These are phyloP conservation scores for Herpailurus yagouaroundi DNA, from an alignment of 2,113 vertebrate species.

Conservation along the genomic window DNA sequence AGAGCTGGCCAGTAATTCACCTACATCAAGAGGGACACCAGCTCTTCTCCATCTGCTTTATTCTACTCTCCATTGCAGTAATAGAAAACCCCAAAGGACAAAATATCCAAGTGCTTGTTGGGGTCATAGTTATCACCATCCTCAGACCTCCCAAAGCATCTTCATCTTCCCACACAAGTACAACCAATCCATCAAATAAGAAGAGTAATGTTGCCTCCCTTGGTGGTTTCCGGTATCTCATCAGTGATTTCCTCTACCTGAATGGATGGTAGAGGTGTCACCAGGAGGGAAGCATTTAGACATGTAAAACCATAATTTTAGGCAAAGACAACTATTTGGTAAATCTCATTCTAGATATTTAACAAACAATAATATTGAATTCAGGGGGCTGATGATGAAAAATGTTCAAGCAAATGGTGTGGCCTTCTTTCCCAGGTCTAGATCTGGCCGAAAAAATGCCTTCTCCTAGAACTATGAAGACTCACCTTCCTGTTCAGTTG, in stretches of 20 bases:
- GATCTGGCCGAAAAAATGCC: conserved; percentile 84
- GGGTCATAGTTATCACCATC: background rate
- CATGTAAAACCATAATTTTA: background rate
- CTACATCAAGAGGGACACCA: background rate
- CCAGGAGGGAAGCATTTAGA: background rate
- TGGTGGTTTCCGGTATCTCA: background rate
- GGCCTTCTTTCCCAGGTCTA: conserved; percentile 77
- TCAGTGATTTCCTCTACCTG: background rate
- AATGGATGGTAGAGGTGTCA: background rate
- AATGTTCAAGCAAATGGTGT: background rate
- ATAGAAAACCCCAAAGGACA: background rate
- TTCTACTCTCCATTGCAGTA: background rate
- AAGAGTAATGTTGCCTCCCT: background rate
- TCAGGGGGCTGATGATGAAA: background rate
- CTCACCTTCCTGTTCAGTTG: conserved; percentile 85
- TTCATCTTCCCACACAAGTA: background rate
- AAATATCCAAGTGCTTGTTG: background rate
- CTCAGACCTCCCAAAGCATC: background rate
- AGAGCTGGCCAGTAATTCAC: too few relatives aligned
- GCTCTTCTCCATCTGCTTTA: background rate
- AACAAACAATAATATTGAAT: background rate
- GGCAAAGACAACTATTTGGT: background rate
- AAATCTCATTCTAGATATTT: background rate
- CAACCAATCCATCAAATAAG: background rate
- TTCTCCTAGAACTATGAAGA: conserved; percentile 87